Conservation (phyloP, 2,888 invertebrate genomes). For the Chouioia cunea region DNA sequence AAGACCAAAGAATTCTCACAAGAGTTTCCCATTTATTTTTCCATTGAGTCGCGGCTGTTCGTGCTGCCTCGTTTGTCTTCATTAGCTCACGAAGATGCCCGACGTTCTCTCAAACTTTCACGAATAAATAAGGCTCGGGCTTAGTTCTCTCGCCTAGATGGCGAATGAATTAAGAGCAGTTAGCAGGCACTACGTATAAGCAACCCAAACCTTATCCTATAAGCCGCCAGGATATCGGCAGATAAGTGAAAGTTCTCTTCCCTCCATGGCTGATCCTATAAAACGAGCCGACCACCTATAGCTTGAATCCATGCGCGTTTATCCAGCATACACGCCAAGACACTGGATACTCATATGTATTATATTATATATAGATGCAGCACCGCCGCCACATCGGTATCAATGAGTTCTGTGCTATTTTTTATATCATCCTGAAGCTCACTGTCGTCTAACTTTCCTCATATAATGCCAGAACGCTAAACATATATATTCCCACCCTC, state of each 20-base stretch:
- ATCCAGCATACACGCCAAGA: too few species aligned
- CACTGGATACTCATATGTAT: too few species aligned
- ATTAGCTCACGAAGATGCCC: neutral
- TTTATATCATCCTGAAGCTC: slow-evolving; percentile 29
- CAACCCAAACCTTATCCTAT: neutral
- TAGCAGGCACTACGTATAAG: slow-evolving; percentile 9
- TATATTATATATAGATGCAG: neutral
- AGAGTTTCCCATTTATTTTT: slow-evolving; percentile 50
- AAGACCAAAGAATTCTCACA: slow-evolving; percentile 30
- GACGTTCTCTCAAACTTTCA: slow-evolving; percentile 4
- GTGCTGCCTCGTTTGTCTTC: slow-evolving; percentile 1
- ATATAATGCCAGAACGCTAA: slow-evolving; percentile 23
- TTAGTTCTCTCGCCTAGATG: slow-evolving; percentile 1
- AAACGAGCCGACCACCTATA: too few species aligned
- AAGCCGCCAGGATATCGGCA: slow-evolving; percentile 11
- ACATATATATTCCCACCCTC: neutral
- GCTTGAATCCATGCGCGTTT: too few species aligned
- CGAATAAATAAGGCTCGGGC: slow-evolving; percentile 16
- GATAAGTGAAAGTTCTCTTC: slow-evolving; percentile 23
- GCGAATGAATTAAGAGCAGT: slow-evolving; percentile 31
- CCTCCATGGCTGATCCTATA: neutral
- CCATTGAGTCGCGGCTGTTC: slow-evolving; percentile 28
- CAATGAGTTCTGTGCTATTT: slow-evolving; percentile 36
- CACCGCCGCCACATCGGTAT: slow-evolving; percentile 3
- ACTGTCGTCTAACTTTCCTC: slow-evolving; percentile 43